These are phyloP conservation scores for Anthoscopus minutus DNA, from an alignment of 2,113 vertebrate species.

Conservation along the genomic window DNA sequence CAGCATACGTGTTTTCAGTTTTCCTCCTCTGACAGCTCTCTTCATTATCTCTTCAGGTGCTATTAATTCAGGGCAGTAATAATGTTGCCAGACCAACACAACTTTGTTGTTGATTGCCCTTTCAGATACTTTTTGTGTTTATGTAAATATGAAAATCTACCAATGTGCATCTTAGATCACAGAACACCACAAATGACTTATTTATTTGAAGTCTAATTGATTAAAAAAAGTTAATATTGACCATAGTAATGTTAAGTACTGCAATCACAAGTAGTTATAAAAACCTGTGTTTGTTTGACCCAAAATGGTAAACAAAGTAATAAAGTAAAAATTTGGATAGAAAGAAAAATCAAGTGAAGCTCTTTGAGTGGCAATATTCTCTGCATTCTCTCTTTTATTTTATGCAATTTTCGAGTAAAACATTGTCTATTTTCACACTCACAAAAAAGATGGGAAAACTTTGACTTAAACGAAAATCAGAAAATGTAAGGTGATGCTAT, in stretches of 20 bases:
- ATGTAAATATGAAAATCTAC: not conserved
- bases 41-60: not conserved
- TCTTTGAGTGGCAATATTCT: not conserved
- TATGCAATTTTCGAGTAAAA: not conserved
- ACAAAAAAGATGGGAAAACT: not conserved
- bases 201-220: not conserved
- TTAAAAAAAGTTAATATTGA: not conserved
- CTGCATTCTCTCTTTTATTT: not conserved
- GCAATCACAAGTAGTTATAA: not conserved
- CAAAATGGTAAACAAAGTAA: not conserved
- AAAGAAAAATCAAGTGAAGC: not conserved
- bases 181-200: not conserved
- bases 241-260: not conserved
- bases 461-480: not conserved
- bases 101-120: not conserved
- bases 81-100: not conserved
- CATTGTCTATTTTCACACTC: not conserved
- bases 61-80: not conserved
- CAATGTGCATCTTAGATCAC: not conserved
- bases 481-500: not conserved
- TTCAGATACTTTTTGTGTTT: not conserved
- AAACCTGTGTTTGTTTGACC: not conserved
- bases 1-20: not conserved
- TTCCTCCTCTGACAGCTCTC: not conserved
- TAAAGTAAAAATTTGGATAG: not conserved